Percentiles rank a stretch among this genome's conserved stretches.
phyloP scores from a whole-genome alignment of 1,140 invertebrate genomes.

The Tenebrio molitor region DNA sequence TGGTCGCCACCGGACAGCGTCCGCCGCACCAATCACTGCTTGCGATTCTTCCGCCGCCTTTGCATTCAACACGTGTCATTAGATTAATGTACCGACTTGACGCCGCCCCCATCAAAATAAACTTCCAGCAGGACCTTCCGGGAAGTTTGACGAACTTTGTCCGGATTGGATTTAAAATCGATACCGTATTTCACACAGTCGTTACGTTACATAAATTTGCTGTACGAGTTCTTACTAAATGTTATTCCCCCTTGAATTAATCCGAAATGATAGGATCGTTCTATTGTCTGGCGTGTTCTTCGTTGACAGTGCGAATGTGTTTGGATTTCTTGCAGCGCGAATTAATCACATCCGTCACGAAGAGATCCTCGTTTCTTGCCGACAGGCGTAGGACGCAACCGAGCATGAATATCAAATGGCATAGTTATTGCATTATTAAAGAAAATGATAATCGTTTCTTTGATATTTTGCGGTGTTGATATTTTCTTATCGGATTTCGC shows the following conservation, averaged over 20 bases:
- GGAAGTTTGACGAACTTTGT: neutral
- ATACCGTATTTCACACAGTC: neutral
- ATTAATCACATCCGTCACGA: slow-evolving; percentile 10
- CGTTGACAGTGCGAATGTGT: neutral
- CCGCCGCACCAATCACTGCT: too few relatives aligned
- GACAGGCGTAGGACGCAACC: neutral
- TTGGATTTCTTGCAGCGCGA: slow-evolving; percentile 7
- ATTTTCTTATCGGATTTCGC: slow-evolving; percentile 20
- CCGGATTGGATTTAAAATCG: neutral
- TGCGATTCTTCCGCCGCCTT: too few relatives aligned
- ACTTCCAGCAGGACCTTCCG: neutral
- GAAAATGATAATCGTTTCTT: slow-evolving; percentile 24
- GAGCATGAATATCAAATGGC: slow-evolving; percentile 8
- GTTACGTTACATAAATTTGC: neutral
- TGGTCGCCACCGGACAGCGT: too few relatives aligned
- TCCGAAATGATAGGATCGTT: neutral
- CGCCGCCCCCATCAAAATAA: neutral
- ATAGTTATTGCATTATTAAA: slow-evolving; percentile 9
- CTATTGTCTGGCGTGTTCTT: neutral
- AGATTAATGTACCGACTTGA: neutral
- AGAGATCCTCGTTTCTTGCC: neutral
- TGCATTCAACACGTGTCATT: neutral
- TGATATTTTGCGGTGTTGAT: neutral
- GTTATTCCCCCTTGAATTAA: neutral
- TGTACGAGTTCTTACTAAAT: too few relatives aligned